Conservation (phyloP, 2,113 vertebrate genomes). For the Calyptommatus sinebrachiatus region DNA sequence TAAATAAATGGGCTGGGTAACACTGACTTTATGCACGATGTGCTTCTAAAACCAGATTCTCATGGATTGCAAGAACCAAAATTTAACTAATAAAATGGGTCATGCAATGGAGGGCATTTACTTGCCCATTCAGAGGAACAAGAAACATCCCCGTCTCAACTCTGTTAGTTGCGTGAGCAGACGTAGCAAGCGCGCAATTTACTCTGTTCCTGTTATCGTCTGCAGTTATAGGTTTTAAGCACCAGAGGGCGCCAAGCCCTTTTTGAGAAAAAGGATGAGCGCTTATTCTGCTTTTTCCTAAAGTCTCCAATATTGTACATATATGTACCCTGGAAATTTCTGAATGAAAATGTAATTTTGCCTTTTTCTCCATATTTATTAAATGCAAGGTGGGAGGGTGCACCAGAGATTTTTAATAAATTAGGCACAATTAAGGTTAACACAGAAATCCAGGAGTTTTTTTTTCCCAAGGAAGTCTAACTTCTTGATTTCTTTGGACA, state of each 20-base stretch:
- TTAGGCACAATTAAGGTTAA: background rate
- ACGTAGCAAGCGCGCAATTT: background rate
- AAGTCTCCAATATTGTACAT: background rate
- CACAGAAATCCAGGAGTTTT: background rate
- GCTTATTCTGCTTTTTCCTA: background rate
- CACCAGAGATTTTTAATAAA: background rate
- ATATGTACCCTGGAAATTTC: background rate
- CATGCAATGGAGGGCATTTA: too few species aligned
- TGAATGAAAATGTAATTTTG: background rate
- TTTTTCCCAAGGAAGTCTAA: background rate
- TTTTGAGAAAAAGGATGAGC: background rate
- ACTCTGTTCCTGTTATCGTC: background rate
- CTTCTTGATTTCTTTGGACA: background rate
- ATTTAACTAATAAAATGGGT: too few species aligned
- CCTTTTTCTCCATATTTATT: background rate
- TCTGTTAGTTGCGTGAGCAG: too few species aligned
- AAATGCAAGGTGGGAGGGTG: background rate
- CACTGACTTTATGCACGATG: too few species aligned
- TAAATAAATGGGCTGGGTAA: too few species aligned
- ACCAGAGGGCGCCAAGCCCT: constrained; percentile 9
- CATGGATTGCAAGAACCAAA: too few species aligned
- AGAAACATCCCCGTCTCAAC: too few species aligned
- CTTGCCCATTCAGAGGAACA: too few species aligned
- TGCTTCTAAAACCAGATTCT: too few species aligned
- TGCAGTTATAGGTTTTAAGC: background rate